These are phyloP conservation scores for Drosophila jambulina DNA, from an alignment of 1,140 invertebrate species.

Conservation along the genomic window DNA sequence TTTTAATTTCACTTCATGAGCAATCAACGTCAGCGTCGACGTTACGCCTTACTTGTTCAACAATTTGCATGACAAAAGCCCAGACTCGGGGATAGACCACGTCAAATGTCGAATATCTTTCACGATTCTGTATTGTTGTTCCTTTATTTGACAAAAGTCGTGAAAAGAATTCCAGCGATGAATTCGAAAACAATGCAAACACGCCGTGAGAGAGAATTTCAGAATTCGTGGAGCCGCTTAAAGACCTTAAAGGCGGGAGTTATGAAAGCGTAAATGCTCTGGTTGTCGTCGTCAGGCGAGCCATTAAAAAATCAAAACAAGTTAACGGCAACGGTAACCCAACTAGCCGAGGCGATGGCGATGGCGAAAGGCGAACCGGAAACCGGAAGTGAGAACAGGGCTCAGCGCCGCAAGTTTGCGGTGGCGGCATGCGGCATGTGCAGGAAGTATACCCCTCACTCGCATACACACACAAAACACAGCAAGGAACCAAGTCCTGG, in stretches of 20 bases:
- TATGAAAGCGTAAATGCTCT: slow-evolving; percentile 61
- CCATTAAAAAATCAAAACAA: slow-evolving; percentile 84
- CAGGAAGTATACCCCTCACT: slow-evolving; percentile 58
- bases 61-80: slow-evolving; percentile 79
- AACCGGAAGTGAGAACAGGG: slow-evolving; percentile 79
- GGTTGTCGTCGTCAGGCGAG: slow-evolving; percentile 61
- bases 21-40: slow-evolving; percentile 47
- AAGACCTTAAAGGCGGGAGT: slow-evolving; percentile 50
- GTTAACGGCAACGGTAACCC: slow-evolving; percentile 65
- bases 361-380: slow-evolving; percentile 53
- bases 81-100: slow-evolving; percentile 26
- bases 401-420: slow-evolving; percentile 77
- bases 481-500: slow-evolving; percentile 14
- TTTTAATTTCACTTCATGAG: slow-evolving; percentile 67
- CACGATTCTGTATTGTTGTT: slow-evolving; percentile 14
- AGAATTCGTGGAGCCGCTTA: background rate
- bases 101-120: slow-evolving; percentile 41
- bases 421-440: slow-evolving; percentile 63
- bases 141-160: slow-evolving; percentile 34
- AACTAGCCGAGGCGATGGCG: slow-evolving; percentile 54
- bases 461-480: slow-evolving; percentile 9
- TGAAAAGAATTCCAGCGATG: slow-evolving; percentile 2
- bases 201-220: background rate
- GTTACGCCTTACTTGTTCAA: slow-evolving; percentile 57
- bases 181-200: slow-evolving; percentile 11